Evolutionary conservation across 1,140 invertebrate genomes (phyloP).

Genomic region (fruit fly (Drosophila melanogaster)): DNA sequence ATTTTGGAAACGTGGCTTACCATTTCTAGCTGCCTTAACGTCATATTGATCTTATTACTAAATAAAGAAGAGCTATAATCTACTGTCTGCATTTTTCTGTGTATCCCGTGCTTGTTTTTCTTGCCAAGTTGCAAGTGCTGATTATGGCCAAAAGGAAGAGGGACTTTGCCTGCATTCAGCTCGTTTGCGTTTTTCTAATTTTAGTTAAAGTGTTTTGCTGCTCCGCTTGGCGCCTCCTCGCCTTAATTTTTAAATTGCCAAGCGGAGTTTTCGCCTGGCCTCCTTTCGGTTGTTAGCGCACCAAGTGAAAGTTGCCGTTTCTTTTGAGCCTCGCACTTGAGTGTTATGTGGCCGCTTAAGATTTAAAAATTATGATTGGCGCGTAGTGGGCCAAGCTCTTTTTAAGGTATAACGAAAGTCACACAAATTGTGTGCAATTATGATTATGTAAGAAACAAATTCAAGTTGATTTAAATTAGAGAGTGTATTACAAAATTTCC

Average conservation of each 20-base stretch:
- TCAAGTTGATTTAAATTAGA: too few species aligned
- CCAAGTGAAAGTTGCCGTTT: slow-evolving; percentile 68
- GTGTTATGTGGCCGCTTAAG: slow-evolving; percentile 62
- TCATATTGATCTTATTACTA: neutral
- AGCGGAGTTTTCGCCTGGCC: slow-evolving; percentile 28
- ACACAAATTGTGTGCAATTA: slow-evolving; percentile 25
- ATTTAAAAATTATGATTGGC: slow-evolving; percentile 69
- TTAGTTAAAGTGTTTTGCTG: slow-evolving; percentile 49
- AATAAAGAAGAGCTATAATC: neutral
- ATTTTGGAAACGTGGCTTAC: neutral
- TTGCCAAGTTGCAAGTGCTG: slow-evolving; percentile 70
- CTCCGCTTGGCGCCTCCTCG: slow-evolving; percentile 46
- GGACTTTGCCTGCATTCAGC: slow-evolving; percentile 55
- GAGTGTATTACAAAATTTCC: too few species aligned
- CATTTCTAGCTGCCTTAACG: neutral
- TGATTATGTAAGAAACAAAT: neutral
- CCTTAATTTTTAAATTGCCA: slow-evolving; percentile 76
- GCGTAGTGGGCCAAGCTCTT: slow-evolving; percentile 8
- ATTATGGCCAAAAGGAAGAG: slow-evolving; percentile 51
- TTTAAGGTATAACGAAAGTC: slow-evolving; percentile 11
- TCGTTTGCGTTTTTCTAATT: slow-evolving; percentile 55
- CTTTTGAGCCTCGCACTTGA: slow-evolving; percentile 18
- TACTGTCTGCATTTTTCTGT: neutral
- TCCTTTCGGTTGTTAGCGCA: slow-evolving; percentile 49
- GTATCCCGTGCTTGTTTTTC: slow-evolving; percentile 26